Base-by-base conservation (phyloP, 2,888 invertebrate species). In the Calliopum simillimum region DNA sequence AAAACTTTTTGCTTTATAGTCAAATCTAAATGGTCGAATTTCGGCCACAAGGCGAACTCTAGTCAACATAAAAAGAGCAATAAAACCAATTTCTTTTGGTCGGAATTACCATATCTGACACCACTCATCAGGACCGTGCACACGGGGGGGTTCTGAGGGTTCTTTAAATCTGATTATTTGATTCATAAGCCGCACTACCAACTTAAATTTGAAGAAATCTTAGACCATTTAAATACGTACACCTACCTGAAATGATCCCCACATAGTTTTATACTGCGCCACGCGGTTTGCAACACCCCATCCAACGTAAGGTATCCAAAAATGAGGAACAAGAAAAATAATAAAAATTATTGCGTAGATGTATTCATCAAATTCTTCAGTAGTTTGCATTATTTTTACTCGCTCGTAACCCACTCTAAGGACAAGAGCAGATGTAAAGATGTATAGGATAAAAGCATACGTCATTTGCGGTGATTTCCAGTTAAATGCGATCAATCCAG, bases 261-360 rank as follows among this genome's bases (percentile, higher is more conserved):
- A 91, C 79, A 88, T 90, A 56, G 91, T 91, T 83, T 91, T 91
- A 80, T 91, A 91, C 73, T 89, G 88, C 71, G 91, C 91, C 14
- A 91, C 91, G 80, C 91, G 89, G 66, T 87, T 87, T 0, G 91
- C 91, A 21, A 91, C 91, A 1, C 91, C 90, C 91, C 91, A 91
- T 1, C 91, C 91, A 21, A 91, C 90, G 77, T 89, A 91, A 0
- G 91, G 79, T 56, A 91, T 90, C 89, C 90, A 91, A 82, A 91
- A 91, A 79, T 91, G 91, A 0, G 91, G 91, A 4, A 90, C 87
- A 53, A 91, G 86, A 77, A 90, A 91, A 21, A 90, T 87, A 1
- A 91, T 87, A 77, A 91, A 91, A 14, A 91, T 86, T 65, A 91
- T 88, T 0, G 90, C 90, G 79, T 91, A 91, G 76, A 91, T 91